These are phyloP conservation scores for Pampus argenteus DNA, from an alignment of 2,797 vertebrate genomes.

Conservation along the genomic window DNA sequence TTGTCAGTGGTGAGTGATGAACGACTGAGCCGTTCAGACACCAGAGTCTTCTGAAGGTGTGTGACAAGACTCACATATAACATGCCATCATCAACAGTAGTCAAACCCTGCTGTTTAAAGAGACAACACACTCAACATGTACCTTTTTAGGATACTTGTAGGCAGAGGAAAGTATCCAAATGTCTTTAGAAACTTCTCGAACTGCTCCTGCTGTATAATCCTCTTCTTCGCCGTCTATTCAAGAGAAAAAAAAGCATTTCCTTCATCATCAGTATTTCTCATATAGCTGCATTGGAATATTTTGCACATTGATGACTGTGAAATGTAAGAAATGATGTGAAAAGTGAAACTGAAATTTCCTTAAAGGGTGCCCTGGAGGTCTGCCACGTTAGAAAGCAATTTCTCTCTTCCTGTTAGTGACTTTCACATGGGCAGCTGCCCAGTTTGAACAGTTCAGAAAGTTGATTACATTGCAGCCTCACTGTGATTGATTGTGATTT, in stretches of 20 bases:
- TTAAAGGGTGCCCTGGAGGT: too few species aligned
- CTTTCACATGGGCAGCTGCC: background rate
- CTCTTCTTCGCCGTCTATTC: background rate
- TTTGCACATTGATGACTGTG: background rate
- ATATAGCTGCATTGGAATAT: background rate
- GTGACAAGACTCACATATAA: conserved; percentile 20
- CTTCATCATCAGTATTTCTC: background rate
- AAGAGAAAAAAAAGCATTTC: background rate
- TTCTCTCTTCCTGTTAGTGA: background rate
- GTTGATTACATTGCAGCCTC: background rate
- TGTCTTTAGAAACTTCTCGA: background rate
- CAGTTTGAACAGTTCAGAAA: background rate
- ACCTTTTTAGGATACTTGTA: conserved; percentile 1
- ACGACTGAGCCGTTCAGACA: conserved; percentile 50
- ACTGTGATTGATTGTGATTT: too few species aligned
- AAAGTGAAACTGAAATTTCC: too few species aligned
- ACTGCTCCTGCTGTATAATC: background rate
- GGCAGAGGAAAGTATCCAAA: background rate
- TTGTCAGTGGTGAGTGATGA: conserved; percentile 60
- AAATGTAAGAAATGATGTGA: background rate
- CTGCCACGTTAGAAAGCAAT: too few species aligned
- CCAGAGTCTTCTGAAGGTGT: conserved; percentile 28
- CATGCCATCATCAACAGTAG: conserved; percentile 17
- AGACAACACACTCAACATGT: conserved; percentile 15
- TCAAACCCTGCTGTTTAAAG: conserved; percentile 26